A percentile compares a stretch with the other conserved stretches of the same genome.
These are phyloP conservation scores for Melanotus villosus DNA, from an alignment of 2,888 invertebrate genomes.

Conservation along the genomic window DNA sequence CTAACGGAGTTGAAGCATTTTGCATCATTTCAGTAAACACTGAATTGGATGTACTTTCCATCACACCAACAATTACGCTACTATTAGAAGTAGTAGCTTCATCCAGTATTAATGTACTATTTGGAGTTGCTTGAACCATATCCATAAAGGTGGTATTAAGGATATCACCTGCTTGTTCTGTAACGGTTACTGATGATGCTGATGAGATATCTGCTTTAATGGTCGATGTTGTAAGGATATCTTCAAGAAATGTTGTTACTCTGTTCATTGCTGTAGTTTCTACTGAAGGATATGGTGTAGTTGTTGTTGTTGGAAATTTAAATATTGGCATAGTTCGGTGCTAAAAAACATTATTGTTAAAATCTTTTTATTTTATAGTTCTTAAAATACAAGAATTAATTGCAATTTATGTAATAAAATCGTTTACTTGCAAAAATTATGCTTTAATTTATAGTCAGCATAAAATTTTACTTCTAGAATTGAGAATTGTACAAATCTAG, in stretches of 20 bases:
- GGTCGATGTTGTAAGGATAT: neutral
- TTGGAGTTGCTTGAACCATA: neutral
- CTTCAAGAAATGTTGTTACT: neutral
- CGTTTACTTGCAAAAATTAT: too few relatives aligned
- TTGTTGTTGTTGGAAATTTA: neutral
- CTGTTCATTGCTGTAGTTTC: slow-evolving; percentile 16
- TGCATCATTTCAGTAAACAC: slow-evolving; percentile 2
- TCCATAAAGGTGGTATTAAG: neutral
- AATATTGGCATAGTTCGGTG: neutral
- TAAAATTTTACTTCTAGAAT: too few relatives aligned
- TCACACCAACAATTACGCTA: neutral
- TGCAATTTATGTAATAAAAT: too few relatives aligned
- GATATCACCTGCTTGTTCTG: neutral
- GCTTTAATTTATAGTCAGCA: too few relatives aligned
- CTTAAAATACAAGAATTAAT: too few relatives aligned
- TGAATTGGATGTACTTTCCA: slow-evolving; percentile 4
- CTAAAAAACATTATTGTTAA: too few relatives aligned
- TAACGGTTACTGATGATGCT: neutral
- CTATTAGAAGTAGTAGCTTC: neutral
- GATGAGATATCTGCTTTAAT: neutral
- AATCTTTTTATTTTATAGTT: too few relatives aligned
- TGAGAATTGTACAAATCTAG: too few relatives aligned
- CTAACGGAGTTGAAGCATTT: neutral
- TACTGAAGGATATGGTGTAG: neutral
- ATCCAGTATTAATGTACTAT: neutral